Evolutionary conservation across 2,888 invertebrate species (phyloP).

Genomic region (Biston betularia): DNA sequence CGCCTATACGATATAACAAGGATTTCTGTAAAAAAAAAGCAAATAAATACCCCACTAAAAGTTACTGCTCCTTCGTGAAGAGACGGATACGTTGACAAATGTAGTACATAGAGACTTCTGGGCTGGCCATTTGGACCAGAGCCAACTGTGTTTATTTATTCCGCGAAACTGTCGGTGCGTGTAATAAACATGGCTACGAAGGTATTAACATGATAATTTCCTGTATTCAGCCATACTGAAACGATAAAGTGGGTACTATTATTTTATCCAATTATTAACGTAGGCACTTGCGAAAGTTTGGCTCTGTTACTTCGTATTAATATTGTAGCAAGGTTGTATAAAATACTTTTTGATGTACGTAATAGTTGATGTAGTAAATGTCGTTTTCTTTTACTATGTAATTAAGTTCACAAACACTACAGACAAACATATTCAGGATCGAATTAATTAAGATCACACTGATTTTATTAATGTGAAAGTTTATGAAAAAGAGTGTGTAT

Average conservation of each 20-base stretch:
- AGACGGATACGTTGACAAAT: conserved; percentile 63
- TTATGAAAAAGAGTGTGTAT: too few relatives aligned
- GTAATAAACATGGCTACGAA: conserved; percentile 59
- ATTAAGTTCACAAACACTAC: too few relatives aligned
- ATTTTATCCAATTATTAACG: conserved; percentile 28
- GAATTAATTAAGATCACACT: too few relatives aligned
- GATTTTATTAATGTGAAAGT: too few relatives aligned
- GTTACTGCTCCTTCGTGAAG: conserved; percentile 43
- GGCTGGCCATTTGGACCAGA: conserved; percentile 55
- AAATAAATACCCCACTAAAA: conserved; percentile 28
- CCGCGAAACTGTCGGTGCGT: conserved; percentile 62
- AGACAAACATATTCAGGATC: too few relatives aligned
- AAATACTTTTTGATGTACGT: neutral
- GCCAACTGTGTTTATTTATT: conserved; percentile 73
- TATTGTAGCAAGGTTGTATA: neutral
- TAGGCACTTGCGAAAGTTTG: conserved; percentile 10
- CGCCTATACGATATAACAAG: conserved; percentile 25
- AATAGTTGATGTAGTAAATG: neutral
- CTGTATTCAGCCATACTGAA: conserved; percentile 35
- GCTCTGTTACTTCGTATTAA: conserved; percentile 17
- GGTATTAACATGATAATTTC: conserved; percentile 64
- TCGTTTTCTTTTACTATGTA: neutral
- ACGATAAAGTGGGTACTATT: conserved; percentile 29
- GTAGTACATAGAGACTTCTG: conserved; percentile 55
- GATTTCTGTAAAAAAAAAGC: conserved; percentile 31